Evolutionary conservation across 2,797 vertebrate species (phyloP).

Genomic region (Falco peregrinus): DNA sequence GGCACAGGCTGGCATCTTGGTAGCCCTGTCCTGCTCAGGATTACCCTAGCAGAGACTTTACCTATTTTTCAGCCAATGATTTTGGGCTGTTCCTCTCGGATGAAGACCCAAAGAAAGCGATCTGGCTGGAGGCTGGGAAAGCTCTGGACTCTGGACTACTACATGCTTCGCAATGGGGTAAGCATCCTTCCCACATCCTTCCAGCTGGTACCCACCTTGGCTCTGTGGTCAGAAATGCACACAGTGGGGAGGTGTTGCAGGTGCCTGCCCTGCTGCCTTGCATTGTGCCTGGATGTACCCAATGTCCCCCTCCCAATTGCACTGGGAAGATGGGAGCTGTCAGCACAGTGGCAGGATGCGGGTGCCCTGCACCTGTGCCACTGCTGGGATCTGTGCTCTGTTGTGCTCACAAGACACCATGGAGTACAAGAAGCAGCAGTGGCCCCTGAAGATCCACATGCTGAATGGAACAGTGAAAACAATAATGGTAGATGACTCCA

Average conservation of each 20-base stretch:
- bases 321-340: rapidly evolving
- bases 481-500: slow-evolving; percentile 98
- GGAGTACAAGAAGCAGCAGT: slow-evolving; percentile 97
- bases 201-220: neutral
- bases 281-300: rapidly evolving
- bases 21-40: neutral
- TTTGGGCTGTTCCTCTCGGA: slow-evolving; percentile 97
- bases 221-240: rapidly evolving
- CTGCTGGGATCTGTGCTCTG: neutral
- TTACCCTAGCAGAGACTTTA: neutral
- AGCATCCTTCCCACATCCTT: slow-evolving; percentile 45
- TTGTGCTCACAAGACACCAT: slow-evolving; percentile 86
- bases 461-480: slow-evolving; percentile 97
- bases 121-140: slow-evolving; percentile 96
- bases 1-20: neutral
- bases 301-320: rapidly evolving
- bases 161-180: slow-evolving; percentile 98
- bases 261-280: neutral
- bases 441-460: slow-evolving; percentile 97
- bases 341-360: rapidly evolving
- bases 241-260: rapidly evolving
- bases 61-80: slow-evolving; percentile 87
- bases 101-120: slow-evolving; percentile 95
- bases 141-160: slow-evolving; percentile 88
- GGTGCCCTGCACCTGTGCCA: rapidly evolving